Evolutionary conservation across 1,140 invertebrate species (phyloP), one percentile per base, ranked within the genome.

Genomic region (Piezodorus guildinii): DNA sequence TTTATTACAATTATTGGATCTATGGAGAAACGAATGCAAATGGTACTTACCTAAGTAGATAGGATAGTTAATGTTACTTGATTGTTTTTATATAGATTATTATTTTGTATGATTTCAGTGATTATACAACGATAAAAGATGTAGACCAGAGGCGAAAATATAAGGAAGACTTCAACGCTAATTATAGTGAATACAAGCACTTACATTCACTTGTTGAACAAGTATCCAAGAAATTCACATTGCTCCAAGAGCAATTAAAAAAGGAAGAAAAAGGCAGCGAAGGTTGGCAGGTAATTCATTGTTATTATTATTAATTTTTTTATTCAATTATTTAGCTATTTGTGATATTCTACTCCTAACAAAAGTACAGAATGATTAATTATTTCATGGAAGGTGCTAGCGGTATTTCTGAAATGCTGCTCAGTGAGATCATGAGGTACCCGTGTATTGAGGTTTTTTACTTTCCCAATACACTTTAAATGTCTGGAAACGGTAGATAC

Each of bases 81-180:
- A 30, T 8, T 30, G 8, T 30, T 30, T 30, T 30, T 30, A 30
- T 30, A 4, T 30, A 4, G 8, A 30, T 30, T 4, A 30, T 30
- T 30, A 30, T 30, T 30, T 3, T 30, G 8, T 39, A 1, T 39
- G 12, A 39, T 73, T 74, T 14, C 74, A 94, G 90, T 70, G 80
- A 85, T 76, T 96, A 91, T 74, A 83, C 83, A 65, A 81, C 80
- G 67, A 94, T 96, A 71, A 82, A 74, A 66, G 83, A 78, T 71
- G 72, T 77, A 64, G 85, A 88, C 69, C 88, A 92, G 76, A 81
- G 90, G 69, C 80, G 83, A 66, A 80, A 81, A 69, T 96, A 95
- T 77, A 94, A 93, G 77, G 81, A 84, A 67, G 91, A 94, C 73
- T 96, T 95, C 73, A 86, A 87, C 72, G 78, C 80, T 63, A 83